These are phyloP conservation scores for Salpingus planirostris DNA, from an alignment of 2,888 invertebrate species.

Conservation along the genomic window DNA sequence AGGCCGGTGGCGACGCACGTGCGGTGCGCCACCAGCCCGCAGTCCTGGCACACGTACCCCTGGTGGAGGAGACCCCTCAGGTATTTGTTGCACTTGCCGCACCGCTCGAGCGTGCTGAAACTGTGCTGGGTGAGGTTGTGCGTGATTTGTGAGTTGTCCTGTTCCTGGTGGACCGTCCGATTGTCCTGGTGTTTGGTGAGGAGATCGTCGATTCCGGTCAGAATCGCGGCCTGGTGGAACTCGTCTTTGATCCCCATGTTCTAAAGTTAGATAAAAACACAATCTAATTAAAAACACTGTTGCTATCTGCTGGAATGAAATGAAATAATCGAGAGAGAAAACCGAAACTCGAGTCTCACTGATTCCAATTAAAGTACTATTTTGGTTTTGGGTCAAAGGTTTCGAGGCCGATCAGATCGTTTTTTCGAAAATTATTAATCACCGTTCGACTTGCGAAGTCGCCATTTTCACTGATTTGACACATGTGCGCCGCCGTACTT, in stretches of 20 bases:
- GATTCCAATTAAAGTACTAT: too few relatives aligned
- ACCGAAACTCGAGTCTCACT: too few relatives aligned
- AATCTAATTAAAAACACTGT: too few relatives aligned
- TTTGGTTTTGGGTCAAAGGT: constrained; percentile 8
- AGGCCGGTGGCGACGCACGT: constrained; percentile 59
- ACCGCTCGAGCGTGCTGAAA: constrained; percentile 58
- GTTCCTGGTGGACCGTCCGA: constrained; percentile 19
- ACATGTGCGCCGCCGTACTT: too few relatives aligned
- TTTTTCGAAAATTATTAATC: too few relatives aligned
- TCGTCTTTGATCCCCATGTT: constrained; percentile 67
- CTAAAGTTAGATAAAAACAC: constrained; percentile 42
- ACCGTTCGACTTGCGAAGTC: too few relatives aligned
- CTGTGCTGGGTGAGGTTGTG: constrained; percentile 53
- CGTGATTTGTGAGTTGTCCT: constrained; percentile 20
- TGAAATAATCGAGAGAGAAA: too few relatives aligned
- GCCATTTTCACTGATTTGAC: too few relatives aligned
- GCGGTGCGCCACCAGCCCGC: constrained; percentile 61
- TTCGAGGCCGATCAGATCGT: constrained; percentile 7
- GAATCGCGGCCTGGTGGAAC: constrained; percentile 60
- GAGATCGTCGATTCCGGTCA: constrained; percentile 60
- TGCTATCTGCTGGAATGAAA: too few relatives aligned
- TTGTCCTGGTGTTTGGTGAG: constrained; percentile 34
- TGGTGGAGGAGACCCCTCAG: constrained; percentile 61
- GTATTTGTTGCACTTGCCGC: constrained; percentile 65
- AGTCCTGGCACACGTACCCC: constrained; percentile 64